phyloP scores from a whole-genome alignment of 1,140 invertebrate genomes.

The Notospermus geniculatus region DNA sequence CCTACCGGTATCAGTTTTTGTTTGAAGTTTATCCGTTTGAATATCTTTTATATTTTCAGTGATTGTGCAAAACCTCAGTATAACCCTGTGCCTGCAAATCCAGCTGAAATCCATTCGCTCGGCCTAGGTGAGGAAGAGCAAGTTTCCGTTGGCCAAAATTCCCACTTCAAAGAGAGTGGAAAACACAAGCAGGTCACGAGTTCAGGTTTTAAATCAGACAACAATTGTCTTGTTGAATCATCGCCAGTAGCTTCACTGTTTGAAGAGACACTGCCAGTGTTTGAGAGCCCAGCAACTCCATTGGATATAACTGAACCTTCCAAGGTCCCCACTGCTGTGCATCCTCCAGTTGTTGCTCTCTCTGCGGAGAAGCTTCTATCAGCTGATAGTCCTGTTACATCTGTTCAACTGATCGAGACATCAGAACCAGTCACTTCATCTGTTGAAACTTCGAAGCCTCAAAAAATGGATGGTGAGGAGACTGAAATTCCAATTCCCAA shows the following conservation, averaged over 20 bases:
- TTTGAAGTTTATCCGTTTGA: no score
- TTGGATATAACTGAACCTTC: background rate
- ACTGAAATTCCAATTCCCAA: slow-evolving; percentile 17
- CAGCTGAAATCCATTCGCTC: background rate
- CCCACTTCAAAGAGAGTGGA: background rate
- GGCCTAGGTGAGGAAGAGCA: background rate
- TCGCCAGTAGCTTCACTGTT: background rate
- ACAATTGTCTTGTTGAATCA: background rate
- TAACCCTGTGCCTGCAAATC: background rate
- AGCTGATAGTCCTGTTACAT: background rate
- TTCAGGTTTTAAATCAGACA: background rate
- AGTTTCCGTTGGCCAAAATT: background rate
- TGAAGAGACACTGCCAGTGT: background rate
- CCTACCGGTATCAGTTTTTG: no score
- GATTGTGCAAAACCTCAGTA: background rate
- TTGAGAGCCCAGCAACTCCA: background rate
- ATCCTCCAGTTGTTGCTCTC: background rate
- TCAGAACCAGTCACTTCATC: no score
- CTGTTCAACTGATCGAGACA: no score
- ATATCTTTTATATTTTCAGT: no score
- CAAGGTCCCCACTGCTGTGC: background rate
- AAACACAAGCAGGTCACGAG: no score
- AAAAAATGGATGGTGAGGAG: background rate
- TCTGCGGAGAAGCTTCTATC: background rate
- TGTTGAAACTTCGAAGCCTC: no score